Percentiles rank a stretch among this genome's conserved stretches.
Conservation (phyloP, 53 echinoderm and acorn worm species). For the Holothuria leucospilota region DNA sequence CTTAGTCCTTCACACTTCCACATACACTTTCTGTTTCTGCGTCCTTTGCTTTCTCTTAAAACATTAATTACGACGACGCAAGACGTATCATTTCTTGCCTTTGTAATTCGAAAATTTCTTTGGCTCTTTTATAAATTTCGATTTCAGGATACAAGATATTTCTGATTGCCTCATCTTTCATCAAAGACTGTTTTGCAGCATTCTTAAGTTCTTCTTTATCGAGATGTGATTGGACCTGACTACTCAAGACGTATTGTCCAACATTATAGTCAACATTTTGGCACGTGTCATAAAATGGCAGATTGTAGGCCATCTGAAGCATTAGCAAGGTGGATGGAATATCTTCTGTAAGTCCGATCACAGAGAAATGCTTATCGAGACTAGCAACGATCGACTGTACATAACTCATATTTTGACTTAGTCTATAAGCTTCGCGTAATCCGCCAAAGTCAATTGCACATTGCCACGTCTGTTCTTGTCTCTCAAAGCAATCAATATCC, state of each 20-base stretch:
- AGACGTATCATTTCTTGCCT: no score
- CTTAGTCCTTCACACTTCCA: no score
- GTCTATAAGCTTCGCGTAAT: constrained; percentile 1
- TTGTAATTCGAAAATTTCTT: constrained; percentile 24
- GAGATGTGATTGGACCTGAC: neutral
- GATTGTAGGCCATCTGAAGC: constrained; percentile 9
- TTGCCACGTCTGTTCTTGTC: neutral
- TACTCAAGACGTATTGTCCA: neutral
- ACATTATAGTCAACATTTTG: constrained; percentile 31
- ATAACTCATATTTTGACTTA: neutral
- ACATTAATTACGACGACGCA: no score
- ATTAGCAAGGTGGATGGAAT: constrained; percentile 10
- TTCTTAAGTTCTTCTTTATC: neutral
- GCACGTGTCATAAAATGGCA: constrained; percentile 21
- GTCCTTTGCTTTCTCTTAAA: no score
- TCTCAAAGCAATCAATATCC: neutral
- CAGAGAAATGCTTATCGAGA: constrained; percentile 45
- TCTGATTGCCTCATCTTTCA: neutral
- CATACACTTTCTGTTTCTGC: no score
- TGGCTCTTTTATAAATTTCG: constrained; percentile 17
- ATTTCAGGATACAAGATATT: neutral
- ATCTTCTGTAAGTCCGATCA: constrained; percentile 29
- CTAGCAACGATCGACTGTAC: constrained; percentile 14
- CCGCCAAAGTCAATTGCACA: neutral
- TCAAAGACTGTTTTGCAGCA: neutral